A percentile compares a stretch with the other conserved stretches of the same genome.
Evolutionary conservation across 1,140 invertebrate species (phyloP).

Genomic region (Heliconius nattereri): DNA sequence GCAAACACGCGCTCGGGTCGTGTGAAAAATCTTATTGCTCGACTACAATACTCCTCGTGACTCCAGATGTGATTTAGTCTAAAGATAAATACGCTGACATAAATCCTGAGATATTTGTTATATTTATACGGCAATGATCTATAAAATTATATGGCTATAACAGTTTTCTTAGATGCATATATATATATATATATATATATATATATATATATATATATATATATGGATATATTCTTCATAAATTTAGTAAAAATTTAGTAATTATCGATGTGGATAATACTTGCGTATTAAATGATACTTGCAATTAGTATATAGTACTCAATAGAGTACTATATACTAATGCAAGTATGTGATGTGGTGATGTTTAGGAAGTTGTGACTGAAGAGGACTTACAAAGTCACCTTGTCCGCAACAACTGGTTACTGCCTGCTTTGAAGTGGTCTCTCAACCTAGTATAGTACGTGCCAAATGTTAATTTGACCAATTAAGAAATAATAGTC

Average conservation of each 20-base stretch:
- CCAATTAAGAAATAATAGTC: constrained; percentile 49
- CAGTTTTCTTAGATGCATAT: background rate
- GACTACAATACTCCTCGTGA: constrained; percentile 71
- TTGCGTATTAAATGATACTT: background rate
- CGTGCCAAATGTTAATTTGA: constrained; percentile 69
- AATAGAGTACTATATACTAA: too few relatives aligned
- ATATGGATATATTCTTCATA: background rate
- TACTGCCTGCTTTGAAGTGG: constrained; percentile 26
- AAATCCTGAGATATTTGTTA: constrained; percentile 74
- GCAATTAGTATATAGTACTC: too few relatives aligned
- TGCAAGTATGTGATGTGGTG: too few relatives aligned
- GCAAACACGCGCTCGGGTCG: constrained; percentile 56
- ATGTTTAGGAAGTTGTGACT: background rate
- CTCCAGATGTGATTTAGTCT: constrained; percentile 63
- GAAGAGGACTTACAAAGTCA: background rate
- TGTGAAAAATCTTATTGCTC: constrained; percentile 66
- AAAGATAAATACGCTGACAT: constrained; percentile 72
- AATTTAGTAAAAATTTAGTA: background rate
- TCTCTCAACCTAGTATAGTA: constrained; percentile 54
- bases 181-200: too few relatives aligned
- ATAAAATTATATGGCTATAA: constrained; percentile 16
- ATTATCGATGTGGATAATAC: background rate
- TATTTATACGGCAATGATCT: constrained; percentile 52
- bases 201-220: too few relatives aligned
- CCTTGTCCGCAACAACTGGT: constrained; percentile 3